Percentiles rank a stretch among this genome's conserved stretches.
phyloP scores from a whole-genome alignment of 2,113 vertebrate genomes.

The Falcunculus frontatus region DNA sequence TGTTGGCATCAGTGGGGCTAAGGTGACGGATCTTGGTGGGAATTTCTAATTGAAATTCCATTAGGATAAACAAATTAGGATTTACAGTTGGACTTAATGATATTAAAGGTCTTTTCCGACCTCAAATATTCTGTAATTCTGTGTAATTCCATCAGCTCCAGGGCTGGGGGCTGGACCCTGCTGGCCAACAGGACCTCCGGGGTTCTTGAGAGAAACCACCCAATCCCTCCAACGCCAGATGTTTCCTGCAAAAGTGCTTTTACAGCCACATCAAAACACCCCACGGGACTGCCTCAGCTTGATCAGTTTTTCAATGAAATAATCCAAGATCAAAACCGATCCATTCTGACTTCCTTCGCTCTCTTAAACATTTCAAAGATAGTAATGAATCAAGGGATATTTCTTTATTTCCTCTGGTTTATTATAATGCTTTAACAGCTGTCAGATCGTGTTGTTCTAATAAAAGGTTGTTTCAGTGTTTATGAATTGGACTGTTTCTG shows the following conservation, averaged over 20 bases:
- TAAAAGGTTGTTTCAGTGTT: slow-evolving; percentile 14
- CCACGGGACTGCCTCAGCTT: background rate
- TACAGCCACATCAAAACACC: background rate
- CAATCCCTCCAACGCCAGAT: background rate
- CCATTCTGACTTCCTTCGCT: background rate
- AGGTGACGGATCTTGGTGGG: background rate
- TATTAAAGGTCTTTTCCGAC: background rate
- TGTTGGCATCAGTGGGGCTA: slow-evolving; percentile 48
- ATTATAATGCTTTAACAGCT: slow-evolving; percentile 6
- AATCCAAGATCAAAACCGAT: slow-evolving; percentile 1
- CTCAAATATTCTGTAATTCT: background rate
- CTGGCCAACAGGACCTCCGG: background rate
- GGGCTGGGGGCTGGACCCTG: rapidly evolving
- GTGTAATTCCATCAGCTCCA: background rate
- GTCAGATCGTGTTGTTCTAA: background rate
- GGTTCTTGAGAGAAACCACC: background rate
- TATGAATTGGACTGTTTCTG: slow-evolving; percentile 3
- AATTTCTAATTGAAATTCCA: background rate
- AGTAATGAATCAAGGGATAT: background rate
- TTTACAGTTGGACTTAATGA: background rate
- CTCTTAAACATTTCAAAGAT: background rate
- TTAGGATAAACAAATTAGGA: background rate
- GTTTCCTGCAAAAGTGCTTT: background rate
- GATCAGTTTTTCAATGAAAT: background rate
- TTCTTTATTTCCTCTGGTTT: background rate